These are phyloP conservation scores for Platyscapa corneri DNA, from an alignment of 1,140 invertebrate genomes.

Conservation along the genomic window DNA sequence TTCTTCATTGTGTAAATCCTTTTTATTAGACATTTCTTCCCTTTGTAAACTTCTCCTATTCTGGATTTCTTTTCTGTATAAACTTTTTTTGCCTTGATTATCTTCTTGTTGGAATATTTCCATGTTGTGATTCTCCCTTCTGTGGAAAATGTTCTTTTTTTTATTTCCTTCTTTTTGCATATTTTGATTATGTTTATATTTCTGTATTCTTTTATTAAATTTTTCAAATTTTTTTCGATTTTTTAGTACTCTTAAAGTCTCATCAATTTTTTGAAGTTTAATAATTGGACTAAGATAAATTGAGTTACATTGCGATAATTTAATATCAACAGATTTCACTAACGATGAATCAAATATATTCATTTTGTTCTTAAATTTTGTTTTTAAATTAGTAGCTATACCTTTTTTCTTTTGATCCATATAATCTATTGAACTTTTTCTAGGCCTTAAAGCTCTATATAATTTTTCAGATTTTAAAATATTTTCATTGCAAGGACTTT, in stretches of 20 bases:
- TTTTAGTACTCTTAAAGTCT: constrained; percentile 23
- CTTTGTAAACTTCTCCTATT: not conserved
- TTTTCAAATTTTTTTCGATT: constrained; percentile 33
- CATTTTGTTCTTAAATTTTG: constrained; percentile 51
- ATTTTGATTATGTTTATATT: constrained; percentile 9
- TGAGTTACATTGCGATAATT: not conserved
- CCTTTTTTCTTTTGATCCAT: constrained; percentile 54
- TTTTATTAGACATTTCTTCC: not conserved
- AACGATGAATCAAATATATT: constrained; percentile 24
- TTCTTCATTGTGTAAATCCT: constrained; percentile 12
- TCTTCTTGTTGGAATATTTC: not conserved
- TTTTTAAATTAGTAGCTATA: constrained; percentile 7
- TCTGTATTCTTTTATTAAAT: constrained; percentile 35
- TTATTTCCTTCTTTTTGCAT: not conserved
- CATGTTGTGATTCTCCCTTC: not conserved
- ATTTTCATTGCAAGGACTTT: not conserved
- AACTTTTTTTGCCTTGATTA: not conserved
- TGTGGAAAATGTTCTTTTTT: not conserved
- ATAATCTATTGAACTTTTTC: constrained; percentile 58
- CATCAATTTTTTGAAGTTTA: constrained; percentile 47
- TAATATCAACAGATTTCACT: constrained; percentile 16
- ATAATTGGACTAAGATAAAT: constrained; percentile 25
- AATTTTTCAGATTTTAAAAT: constrained; percentile 17
- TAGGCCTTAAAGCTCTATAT: constrained; percentile 53
- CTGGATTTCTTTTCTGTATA: constrained; percentile 5